Evolutionary conservation across 2,797 vertebrate species (phyloP).

Genomic region (Myiothlypis chrysogaster): DNA sequence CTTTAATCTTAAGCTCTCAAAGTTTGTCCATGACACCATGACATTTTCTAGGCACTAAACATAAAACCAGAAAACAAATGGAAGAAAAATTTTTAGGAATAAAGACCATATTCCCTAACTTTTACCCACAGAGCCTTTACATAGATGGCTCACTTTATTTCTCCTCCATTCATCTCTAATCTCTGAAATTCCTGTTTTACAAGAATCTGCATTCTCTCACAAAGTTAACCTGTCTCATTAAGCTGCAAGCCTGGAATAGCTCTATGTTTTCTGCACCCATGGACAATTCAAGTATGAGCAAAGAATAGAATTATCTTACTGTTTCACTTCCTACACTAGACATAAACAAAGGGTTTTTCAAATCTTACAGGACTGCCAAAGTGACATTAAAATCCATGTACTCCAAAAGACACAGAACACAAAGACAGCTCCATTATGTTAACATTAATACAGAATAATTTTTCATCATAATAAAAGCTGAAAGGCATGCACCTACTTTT

Average conservation of each 20-base stretch:
- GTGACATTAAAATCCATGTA: not conserved
- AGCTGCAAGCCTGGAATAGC: not conserved
- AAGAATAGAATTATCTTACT: not conserved
- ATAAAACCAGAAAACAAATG: not conserved
- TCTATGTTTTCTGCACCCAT: not conserved
- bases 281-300: not conserved
- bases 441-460: not conserved
- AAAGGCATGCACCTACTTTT: not conserved
- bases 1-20: not conserved
- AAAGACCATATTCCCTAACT: not conserved
- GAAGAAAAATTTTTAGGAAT: not conserved
- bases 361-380: not conserved
- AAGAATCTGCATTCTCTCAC: not conserved
- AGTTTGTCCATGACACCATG: not conserved
- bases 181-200: not conserved
- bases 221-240: not conserved
- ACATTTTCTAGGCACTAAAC: not conserved
- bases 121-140: not conserved
- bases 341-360: not conserved
- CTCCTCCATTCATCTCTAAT: not conserved
- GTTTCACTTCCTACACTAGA: not conserved
- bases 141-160: not conserved
- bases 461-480: not conserved
- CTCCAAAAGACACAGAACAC: not conserved
- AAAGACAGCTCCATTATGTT: not conserved